Evolutionary conservation across 2,888 invertebrate genomes (phyloP).

Genomic region (Hedychridium roseum): DNA sequence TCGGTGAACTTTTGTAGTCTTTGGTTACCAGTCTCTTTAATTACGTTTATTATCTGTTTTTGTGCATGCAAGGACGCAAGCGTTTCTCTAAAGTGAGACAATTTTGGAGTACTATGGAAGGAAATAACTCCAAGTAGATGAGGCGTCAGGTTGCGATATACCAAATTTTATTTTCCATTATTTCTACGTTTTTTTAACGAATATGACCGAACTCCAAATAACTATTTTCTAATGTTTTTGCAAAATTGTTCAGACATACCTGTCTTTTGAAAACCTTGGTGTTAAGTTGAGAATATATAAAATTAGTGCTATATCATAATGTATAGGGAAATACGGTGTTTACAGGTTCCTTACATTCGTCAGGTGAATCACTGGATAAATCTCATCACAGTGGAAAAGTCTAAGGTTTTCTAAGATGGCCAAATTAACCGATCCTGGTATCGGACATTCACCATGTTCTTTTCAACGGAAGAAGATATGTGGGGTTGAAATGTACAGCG

Average conservation of each 20-base stretch:
- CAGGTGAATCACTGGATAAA: conserved; percentile 60
- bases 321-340: conserved; percentile 18
- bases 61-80: conserved; percentile 61
- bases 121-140: conserved; percentile 52
- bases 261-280: background rate
- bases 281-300: background rate
- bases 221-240: conserved; percentile 2
- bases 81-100: conserved; percentile 62
- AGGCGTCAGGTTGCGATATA: conserved; percentile 23
- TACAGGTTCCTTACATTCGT: conserved; percentile 61
- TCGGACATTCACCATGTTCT: conserved; percentile 19
- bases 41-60: conserved; percentile 27
- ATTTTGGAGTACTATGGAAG: conserved; percentile 63
- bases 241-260: background rate
- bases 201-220: background rate
- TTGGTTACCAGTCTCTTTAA: conserved; percentile 26
- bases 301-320: background rate
- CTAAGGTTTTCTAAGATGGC: conserved; percentile 40
- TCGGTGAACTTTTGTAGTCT: conserved; percentile 7
- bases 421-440: conserved; percentile 25
- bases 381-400: conserved; percentile 56
- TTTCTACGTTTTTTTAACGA: background rate
- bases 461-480: background rate
- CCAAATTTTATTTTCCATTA: background rate
- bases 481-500: background rate